Conservation (phyloP, 1,140 invertebrate genomes). For the Lepidurus arcticus region DNA sequence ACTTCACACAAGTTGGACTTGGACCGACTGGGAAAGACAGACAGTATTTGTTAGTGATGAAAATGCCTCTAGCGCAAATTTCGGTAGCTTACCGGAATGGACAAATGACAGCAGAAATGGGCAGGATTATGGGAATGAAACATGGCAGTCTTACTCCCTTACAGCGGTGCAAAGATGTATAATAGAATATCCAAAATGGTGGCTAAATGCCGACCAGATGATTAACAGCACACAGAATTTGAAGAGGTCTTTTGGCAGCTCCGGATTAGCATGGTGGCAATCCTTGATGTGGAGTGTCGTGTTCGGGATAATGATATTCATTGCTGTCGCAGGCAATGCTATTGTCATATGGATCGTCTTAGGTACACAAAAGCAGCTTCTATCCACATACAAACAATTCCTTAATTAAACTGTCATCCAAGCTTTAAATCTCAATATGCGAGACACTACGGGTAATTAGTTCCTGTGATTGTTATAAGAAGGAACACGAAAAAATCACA, state of each 20-base stretch:
- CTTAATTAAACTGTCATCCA: neutral
- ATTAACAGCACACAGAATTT: neutral
- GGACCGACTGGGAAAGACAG: neutral
- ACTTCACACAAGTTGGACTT: neutral
- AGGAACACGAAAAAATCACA: too few species aligned
- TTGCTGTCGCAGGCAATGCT: slow-evolving; percentile 1
- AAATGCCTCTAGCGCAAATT: neutral
- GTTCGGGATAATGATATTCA: neutral
- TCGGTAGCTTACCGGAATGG: neutral
- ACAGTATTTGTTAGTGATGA: neutral
- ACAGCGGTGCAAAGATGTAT: neutral
- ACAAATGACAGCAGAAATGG: neutral
- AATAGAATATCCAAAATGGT: neutral
- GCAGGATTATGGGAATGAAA: neutral
- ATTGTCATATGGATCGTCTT: slow-evolving; percentile 22
- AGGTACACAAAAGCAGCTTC: neutral
- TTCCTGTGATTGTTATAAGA: too few species aligned
- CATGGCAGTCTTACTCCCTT: neutral
- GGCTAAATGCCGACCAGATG: neutral
- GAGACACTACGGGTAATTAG: too few species aligned
- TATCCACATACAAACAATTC: neutral
- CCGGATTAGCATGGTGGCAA: slow-evolving; percentile 1
- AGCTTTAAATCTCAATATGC: too few species aligned
- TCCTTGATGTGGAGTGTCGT: slow-evolving; percentile 21
- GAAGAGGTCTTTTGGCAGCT: neutral